Evolutionary conservation across 2,888 invertebrate species (phyloP), one percentile per base, ranked within the genome.

Genomic region (Aradus depressus): DNA sequence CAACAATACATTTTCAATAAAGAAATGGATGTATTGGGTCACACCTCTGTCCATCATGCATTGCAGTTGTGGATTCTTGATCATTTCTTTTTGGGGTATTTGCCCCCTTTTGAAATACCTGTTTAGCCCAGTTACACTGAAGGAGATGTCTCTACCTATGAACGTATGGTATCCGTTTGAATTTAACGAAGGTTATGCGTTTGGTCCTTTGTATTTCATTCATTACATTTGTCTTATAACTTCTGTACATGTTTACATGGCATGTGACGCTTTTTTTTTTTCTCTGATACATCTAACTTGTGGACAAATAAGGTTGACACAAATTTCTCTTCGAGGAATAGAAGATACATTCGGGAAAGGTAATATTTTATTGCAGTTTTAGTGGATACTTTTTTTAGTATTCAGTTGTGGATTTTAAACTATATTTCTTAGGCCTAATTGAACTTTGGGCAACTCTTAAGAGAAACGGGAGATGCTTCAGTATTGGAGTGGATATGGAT

Each of bases 221-320:
- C 43, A 54, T 18, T 31, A 28, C 3, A 31, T 49, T 16, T 28
- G 35, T 21, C 22, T 55, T 3, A 35, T 53, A n/a, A n/a, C 41
- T 10, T 49, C 55, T 5, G 56, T 51, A n/a, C 39, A 48, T 19
- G 50, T 57, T 8, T 59, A 59, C 38, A 44, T 59, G 44, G 44
- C 53, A 22, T 54, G 51, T 14, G 59, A 59, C 28, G 31, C 49
- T 14, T 57, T 54, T 22, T 44, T 59, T n/a, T 59, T 59, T 41
- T 50, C 52, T 38, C 50, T 55, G 44, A 57, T 59, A 10, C 55
- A 54, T 31, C 37, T 57, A n/a, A n/a, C n/a, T n/a, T n/a, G n/a
- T n/a, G n/a, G n/a, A n/a, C n/a, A n/a, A n/a, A n/a, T n/a, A n/a
- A n/a, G n/a, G n/a, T n/a, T n/a, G n/a, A n/a, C n/a, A n/a, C n/a